Base-by-base conservation (phyloP, 2,888 invertebrate species). In the Brachyptera putata region DNA sequence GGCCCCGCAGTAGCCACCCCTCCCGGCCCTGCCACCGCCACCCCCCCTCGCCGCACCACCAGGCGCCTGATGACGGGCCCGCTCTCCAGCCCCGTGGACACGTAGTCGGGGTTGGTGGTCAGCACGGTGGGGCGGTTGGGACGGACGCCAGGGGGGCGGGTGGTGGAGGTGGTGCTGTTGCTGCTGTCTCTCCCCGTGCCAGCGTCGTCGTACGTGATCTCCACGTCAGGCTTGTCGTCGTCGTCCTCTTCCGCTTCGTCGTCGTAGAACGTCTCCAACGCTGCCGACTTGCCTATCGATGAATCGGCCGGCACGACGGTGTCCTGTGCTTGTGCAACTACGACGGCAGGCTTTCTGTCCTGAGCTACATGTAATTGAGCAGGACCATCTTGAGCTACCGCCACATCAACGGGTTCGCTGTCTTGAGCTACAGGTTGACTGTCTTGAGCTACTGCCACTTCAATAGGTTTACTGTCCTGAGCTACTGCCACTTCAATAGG, bases 11-110 rank as follows among this genome's bases (percentile, higher is more conserved):
- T 89, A 0, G 89, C 89, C 11, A 88, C 85, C 34, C 89, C 89
- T n/a, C 88, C 88, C 0, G 89, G 89, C 0, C 89, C 89, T 1
- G 89, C 89, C 56, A 89, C 89, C 0, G 89, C 88, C 4, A 89
- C 87, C 14, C 89, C 89, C 1, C 89, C 89, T 71, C 82, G 82
- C 62, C 84, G 78, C 18, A 89, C 87, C 72, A 83, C 85, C 22
- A 89, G 70, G 43, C 66, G 66, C n/a, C 68, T 66, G 34, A 70
- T 69, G 46, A 65, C 65, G 1, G 70, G 69, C 4, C 66, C 69
- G n/a, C 36, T 49, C 39, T 69, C 36, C 59, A 67, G 16, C 56
- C 64, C 14, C 67, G 69, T 39, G 78, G 41, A 2, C 22, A 2
- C 21, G 36, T 16, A 34, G 36, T 30, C 2, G 5, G 21, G n/a